These are phyloP conservation scores for Antrozous pallidus DNA, from an alignment of 2,797 vertebrate genomes.

Conservation along the genomic window DNA sequence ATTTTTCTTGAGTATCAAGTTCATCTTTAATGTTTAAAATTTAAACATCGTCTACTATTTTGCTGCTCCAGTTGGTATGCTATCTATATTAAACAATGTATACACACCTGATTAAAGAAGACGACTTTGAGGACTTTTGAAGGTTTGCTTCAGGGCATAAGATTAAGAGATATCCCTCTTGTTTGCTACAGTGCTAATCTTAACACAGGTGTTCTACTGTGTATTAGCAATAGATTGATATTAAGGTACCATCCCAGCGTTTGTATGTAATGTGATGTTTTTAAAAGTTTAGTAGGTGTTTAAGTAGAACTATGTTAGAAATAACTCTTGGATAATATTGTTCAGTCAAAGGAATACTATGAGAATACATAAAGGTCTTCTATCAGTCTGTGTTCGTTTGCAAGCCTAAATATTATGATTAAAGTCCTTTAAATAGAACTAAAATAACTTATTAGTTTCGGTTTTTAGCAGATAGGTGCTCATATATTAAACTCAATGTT, in stretches of 20 bases:
- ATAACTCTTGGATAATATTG: background rate
- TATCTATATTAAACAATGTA: background rate
- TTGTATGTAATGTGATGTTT: slow-evolving; percentile 38
- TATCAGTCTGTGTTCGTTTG: background rate
- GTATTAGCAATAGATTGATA: background rate
- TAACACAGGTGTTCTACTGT: background rate
- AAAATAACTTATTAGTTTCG: background rate
- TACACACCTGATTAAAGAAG: background rate
- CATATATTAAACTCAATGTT: background rate
- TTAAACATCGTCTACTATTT: slow-evolving; percentile 19
- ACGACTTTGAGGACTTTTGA: background rate
- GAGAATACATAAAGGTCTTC: background rate
- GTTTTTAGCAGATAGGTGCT: background rate
- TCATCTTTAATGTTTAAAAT: slow-evolving; percentile 56
- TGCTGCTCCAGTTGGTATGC: background rate
- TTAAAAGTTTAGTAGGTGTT: slow-evolving; percentile 26
- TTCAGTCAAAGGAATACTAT: slow-evolving; percentile 27
- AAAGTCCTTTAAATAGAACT: slow-evolving; percentile 38
- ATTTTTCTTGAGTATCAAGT: slow-evolving; percentile 4
- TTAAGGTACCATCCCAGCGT: background rate
- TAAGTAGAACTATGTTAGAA: background rate
- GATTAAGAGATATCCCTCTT: background rate
- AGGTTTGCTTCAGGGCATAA: background rate
- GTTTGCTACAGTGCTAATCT: background rate
- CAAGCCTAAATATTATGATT: slow-evolving; percentile 22